Conservation (phyloP, 2,113 vertebrate genomes). For the Pseudolaguvia tuberculata region DNA sequence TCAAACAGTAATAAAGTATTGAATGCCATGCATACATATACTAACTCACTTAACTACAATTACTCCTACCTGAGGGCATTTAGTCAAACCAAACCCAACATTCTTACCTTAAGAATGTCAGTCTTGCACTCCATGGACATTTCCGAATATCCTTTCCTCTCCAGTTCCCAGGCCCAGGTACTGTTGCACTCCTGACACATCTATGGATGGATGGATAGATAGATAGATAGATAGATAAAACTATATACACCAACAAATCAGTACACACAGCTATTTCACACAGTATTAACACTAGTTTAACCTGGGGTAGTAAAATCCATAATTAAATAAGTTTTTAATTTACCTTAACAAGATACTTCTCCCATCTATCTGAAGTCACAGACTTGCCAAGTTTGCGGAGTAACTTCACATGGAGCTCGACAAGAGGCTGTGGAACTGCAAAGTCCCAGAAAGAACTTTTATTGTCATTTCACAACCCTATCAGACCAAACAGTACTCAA, state of each 20-base stretch:
- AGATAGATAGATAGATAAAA: not conserved
- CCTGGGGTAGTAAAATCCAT: not conserved
- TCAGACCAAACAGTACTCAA: no score
- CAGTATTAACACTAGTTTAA: not conserved
- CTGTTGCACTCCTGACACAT: slow-evolving; percentile 95
- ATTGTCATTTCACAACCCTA: no score
- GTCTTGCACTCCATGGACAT: slow-evolving; percentile 94
- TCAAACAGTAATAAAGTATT: not conserved
- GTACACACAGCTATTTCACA: not conserved
- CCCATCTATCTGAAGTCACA: slow-evolving; percentile 93
- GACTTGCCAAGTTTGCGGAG: slow-evolving; percentile 95
- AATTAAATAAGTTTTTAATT: slow-evolving; percentile 20
- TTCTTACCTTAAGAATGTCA: slow-evolving; percentile 85
- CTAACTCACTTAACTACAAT: no score
- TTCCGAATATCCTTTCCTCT: slow-evolving; percentile 93
- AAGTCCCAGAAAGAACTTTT: not conserved
- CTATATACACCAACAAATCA: not conserved
- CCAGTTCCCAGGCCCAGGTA: slow-evolving; percentile 98
- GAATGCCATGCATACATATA: no score
- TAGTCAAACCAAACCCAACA: no score
- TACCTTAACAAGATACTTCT: slow-evolving; percentile 97
- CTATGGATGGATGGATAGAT: slow-evolving; percentile 56
- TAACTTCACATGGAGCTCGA: slow-evolving; percentile 96
- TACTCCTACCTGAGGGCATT: not conserved
- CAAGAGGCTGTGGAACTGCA: slow-evolving; percentile 89